Percentiles rank a stretch among this genome's conserved stretches.
These are phyloP conservation scores for Camelus bactrianus DNA, from an alignment of 2,113 vertebrate genomes.

Conservation along the genomic window DNA sequence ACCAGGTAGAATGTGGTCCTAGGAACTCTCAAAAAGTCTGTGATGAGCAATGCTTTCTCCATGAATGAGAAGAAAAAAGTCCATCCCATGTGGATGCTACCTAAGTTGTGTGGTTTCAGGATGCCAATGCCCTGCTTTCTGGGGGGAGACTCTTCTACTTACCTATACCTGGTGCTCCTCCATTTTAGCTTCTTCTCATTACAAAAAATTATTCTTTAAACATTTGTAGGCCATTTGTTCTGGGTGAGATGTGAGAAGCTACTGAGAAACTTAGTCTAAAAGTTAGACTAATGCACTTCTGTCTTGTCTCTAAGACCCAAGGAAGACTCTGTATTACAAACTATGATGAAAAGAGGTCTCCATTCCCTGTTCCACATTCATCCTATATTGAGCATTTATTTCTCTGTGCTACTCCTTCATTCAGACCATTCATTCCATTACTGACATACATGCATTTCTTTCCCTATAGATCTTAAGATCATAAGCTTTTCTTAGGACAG, in stretches of 20 bases:
- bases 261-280: background rate
- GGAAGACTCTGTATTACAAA: background rate
- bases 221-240: background rate
- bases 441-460: background rate
- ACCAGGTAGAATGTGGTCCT: background rate
- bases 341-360: background rate
- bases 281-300: background rate
- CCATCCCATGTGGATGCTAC: background rate
- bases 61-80: background rate
- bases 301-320: background rate
- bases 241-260: background rate
- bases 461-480: background rate
- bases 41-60: background rate
- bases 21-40: background rate
- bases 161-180: background rate
- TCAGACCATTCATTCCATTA: background rate
- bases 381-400: background rate
- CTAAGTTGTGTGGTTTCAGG: background rate
- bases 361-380: background rate
- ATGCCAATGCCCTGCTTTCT: background rate
- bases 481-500: background rate
- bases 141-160: background rate
- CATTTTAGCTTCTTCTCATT: background rate
- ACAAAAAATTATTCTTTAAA: background rate
- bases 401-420: background rate